A percentile compares a stretch with the other conserved stretches of the same genome.
Evolutionary conservation across 2,113 vertebrate genomes (phyloP).

Genomic region (Chaetodon trifascialis): DNA sequence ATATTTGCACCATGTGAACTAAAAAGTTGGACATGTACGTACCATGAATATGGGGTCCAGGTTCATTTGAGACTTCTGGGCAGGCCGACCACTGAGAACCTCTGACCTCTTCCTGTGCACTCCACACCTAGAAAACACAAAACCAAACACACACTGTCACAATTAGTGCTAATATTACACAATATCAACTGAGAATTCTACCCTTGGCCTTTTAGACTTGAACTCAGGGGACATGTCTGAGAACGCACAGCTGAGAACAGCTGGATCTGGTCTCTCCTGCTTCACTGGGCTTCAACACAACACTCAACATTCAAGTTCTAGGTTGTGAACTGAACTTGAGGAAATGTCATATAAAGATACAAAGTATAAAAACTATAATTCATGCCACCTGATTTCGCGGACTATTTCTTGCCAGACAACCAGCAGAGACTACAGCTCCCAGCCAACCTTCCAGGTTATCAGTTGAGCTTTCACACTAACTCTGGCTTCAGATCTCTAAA

Average conservation of each 20-base stretch:
- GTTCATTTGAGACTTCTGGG: neutral
- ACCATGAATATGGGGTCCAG: slow-evolving; percentile 37
- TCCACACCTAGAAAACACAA: neutral
- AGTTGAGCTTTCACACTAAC: too few relatives aligned
- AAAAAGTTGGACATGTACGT: neutral
- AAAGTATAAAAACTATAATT: too few relatives aligned
- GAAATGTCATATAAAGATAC: too few relatives aligned
- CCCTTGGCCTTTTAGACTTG: neutral
- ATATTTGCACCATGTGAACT: neutral
- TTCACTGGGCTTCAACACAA: neutral
- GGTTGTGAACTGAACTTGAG: too few relatives aligned
- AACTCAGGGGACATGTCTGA: neutral
- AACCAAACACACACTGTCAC: too few relatives aligned
- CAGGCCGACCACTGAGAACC: neutral
- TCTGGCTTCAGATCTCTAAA: too few relatives aligned
- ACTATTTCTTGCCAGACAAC: too few relatives aligned
- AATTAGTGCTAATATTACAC: too few relatives aligned
- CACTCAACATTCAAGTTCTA: neutral
- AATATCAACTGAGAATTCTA: too few relatives aligned
- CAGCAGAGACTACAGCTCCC: too few relatives aligned
- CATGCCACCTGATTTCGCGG: too few relatives aligned
- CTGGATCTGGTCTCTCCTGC: neutral
- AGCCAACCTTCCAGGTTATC: too few relatives aligned
- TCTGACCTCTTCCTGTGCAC: neutral
- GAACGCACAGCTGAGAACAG: neutral